A percentile compares a stretch with the other conserved stretches of the same genome.
Evolutionary conservation across 2,888 invertebrate genomes (phyloP).

Genomic region (Patella pellucida): DNA sequence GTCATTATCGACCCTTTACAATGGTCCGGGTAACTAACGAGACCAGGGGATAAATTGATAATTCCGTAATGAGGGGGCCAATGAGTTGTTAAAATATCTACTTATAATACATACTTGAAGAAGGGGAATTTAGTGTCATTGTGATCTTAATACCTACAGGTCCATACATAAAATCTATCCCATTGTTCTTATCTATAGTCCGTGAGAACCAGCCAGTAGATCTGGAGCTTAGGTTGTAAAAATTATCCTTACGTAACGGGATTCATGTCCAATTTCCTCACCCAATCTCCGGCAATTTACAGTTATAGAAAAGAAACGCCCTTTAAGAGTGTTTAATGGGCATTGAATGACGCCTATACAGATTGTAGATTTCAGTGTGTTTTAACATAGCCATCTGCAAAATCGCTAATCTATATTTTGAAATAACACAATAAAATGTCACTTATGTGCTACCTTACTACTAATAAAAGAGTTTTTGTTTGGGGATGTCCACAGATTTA

Average conservation of each 20-base stretch:
- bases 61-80: background rate
- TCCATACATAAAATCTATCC: background rate
- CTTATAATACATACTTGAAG: background rate
- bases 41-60: background rate
- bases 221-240: background rate
- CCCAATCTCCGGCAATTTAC: too few species aligned
- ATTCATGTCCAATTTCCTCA: background rate
- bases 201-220: background rate
- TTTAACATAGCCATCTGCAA: too few species aligned
- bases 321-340: too few species aligned
- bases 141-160: background rate
- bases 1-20: too few species aligned
- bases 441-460: too few species aligned
- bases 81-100: background rate
- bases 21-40: background rate
- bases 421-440: too few species aligned
- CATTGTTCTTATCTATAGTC: background rate
- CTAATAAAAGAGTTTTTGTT: too few species aligned
- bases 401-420: too few species aligned
- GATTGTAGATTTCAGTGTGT: too few species aligned
- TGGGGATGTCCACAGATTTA: too few species aligned
- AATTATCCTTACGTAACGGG: background rate
- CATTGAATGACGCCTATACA: too few species aligned
- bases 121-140: constrained; percentile 1
- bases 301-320: too few species aligned